Evolutionary conservation across 2,888 invertebrate species (phyloP), one percentile per base, ranked within the genome.

Genomic region (Empis livida): DNA sequence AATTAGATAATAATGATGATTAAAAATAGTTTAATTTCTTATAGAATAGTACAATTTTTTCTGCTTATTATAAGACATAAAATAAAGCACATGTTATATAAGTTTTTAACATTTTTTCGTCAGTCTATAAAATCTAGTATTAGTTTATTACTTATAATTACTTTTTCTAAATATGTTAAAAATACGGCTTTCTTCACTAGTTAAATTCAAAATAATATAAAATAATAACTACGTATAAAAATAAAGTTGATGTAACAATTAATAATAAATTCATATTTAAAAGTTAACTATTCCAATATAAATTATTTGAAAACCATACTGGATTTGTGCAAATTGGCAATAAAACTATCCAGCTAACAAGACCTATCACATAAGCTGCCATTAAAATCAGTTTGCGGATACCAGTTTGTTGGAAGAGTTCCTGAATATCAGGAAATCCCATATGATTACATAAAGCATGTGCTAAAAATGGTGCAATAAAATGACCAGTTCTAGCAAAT

Each of bases 391-490:
- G 64, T 54, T 84, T 76, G 56, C 82, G 76, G 6, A 75, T 72
- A 49, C 73, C 49, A 45, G 59, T 58, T 44, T 67, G 79, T 17
- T 74, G 74, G 49, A 77, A 62, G 5, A 87, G 70, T 61, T 86
- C 91, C 4, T 75, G 73, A 53, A 95, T 75, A 65, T 93, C 88
- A 0, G 95, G 95, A 61, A 95, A 85, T 9, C 95, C 95, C 91
- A 96, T 93, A 68, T 91, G 88, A 68, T 96, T 96, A 70, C 96
- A 96, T 67, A 94, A 93, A 31, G 90, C 84, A 67, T 96, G 96
- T 2, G 85, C 92, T 14, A 91, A 68, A 56, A 94, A 79, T 4
- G 92, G 88, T 1, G 94, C 89, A 15, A 83, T 73, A 57, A 95
- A 80, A 66, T 95, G 93, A 35, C 93, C 92, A 3, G 94, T 95